Percentiles rank a stretch among this genome's conserved stretches.
phyloP scores from a whole-genome alignment of 2,888 invertebrate species.

The Agrochola lychnidis region DNA sequence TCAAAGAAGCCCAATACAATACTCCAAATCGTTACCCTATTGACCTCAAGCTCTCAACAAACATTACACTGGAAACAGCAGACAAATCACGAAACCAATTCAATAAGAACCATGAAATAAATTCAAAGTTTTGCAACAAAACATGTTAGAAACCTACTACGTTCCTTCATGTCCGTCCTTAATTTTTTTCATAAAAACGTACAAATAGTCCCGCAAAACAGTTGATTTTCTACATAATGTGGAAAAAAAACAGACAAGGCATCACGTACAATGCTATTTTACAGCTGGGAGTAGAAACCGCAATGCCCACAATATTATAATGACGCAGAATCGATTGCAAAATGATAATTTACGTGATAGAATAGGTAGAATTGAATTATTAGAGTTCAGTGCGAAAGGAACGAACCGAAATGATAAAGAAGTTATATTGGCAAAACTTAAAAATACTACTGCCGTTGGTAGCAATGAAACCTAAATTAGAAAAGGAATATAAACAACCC shows the following conservation, averaged over 20 bases:
- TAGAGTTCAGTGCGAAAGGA: slow-evolving; percentile 50
- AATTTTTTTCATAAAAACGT: slow-evolving; percentile 80
- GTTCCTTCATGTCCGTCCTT: slow-evolving; percentile 78
- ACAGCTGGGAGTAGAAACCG: slow-evolving; percentile 84
- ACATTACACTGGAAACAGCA: slow-evolving; percentile 4
- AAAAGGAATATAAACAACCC: neutral
- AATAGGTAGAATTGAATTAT: slow-evolving; percentile 83
- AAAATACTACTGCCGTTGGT: neutral
- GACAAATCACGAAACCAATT: slow-evolving; percentile 31
- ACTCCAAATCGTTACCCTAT: neutral
- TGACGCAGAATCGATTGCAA: slow-evolving; percentile 87
- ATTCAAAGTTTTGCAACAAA: slow-evolving; percentile 59
- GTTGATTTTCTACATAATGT: slow-evolving; percentile 70
- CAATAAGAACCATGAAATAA: slow-evolving; percentile 37
- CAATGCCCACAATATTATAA: slow-evolving; percentile 87
- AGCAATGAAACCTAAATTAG: neutral
- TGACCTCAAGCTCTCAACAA: slow-evolving; percentile 16
- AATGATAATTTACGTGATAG: slow-evolving; percentile 88
- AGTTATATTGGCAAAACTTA: neutral
- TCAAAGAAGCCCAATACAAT: neutral
- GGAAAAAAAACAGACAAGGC: slow-evolving; percentile 81
- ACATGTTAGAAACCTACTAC: slow-evolving; percentile 62
- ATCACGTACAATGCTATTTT: slow-evolving; percentile 85
- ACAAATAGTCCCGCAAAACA: slow-evolving; percentile 84
- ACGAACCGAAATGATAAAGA: neutral